These are phyloP conservation scores for Isurus oxyrinchus DNA, from an alignment of 2,113 vertebrate species.

Conservation along the genomic window DNA sequence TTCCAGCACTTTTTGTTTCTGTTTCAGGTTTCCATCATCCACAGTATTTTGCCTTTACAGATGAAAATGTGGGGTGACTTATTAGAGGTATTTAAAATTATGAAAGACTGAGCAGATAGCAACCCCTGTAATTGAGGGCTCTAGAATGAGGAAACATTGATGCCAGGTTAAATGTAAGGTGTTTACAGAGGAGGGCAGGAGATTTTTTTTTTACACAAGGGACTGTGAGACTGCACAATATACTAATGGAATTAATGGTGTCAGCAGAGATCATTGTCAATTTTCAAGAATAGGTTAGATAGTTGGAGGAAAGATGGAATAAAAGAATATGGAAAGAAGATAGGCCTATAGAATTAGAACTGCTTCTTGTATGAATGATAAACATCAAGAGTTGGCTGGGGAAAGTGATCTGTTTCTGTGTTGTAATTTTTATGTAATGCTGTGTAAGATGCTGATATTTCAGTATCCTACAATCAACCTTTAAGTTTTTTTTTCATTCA, in stretches of 20 bases:
- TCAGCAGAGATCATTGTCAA: not conserved
- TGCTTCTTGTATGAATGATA: not conserved
- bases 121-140: not conserved
- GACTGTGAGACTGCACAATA: not conserved
- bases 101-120: not conserved
- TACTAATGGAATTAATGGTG: not conserved
- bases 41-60: no score
- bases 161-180: not conserved
- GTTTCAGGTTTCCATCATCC: no score
- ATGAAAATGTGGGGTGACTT: not conserved
- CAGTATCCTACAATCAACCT: not conserved
- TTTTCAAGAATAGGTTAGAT: not conserved
- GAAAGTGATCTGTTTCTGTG: not conserved
- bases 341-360: not conserved
- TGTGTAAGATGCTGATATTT: not conserved
- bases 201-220: not conserved
- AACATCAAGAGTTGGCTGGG: not conserved
- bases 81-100: not conserved
- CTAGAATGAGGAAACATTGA: not conserved
- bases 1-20: no score
- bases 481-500: not conserved
- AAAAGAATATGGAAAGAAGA: not conserved
- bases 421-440: not conserved
- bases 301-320: not conserved
- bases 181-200: not conserved